Conservation (phyloP, 2,113 vertebrate species). For the Lepus europaeus region DNA sequence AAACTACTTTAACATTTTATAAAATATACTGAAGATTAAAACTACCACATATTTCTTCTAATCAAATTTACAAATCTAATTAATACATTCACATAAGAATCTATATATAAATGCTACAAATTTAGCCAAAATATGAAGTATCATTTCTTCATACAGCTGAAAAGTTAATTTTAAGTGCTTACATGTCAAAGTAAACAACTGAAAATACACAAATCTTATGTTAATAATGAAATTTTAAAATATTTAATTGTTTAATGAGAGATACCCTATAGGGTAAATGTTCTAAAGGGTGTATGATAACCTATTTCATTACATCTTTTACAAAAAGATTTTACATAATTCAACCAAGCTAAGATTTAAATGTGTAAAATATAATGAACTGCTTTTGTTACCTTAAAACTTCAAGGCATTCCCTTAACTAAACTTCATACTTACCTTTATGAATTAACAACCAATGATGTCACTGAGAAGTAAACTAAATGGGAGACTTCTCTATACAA, state of each 20-base stretch:
- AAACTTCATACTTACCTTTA: neutral
- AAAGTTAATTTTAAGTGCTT: slow-evolving; percentile 29
- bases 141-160: slow-evolving; percentile 12
- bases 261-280: neutral
- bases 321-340: neutral
- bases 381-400: neutral
- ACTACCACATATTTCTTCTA: slow-evolving; percentile 2
- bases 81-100: neutral
- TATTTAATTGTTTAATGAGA: neutral
- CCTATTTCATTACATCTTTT: slow-evolving; percentile 8
- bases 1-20: slow-evolving; percentile 13
- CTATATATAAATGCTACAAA: neutral
- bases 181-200: neutral
- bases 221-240: slow-evolving; percentile 32
- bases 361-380: slow-evolving; percentile 51
- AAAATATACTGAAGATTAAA: slow-evolving; percentile 55
- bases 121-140: slow-evolving; percentile 14
- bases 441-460: neutral
- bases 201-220: slow-evolving; percentile 41
- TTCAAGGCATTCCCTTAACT: neutral
- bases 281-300: neutral
- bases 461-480: slow-evolving; percentile 48
- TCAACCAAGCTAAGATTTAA: slow-evolving; percentile 22
- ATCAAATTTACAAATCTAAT: slow-evolving; percentile 15
- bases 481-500: slow-evolving; percentile 1